These are phyloP conservation scores for Neoitamus cyanurus DNA, from an alignment of 2,888 invertebrate species.

Conservation along the genomic window DNA sequence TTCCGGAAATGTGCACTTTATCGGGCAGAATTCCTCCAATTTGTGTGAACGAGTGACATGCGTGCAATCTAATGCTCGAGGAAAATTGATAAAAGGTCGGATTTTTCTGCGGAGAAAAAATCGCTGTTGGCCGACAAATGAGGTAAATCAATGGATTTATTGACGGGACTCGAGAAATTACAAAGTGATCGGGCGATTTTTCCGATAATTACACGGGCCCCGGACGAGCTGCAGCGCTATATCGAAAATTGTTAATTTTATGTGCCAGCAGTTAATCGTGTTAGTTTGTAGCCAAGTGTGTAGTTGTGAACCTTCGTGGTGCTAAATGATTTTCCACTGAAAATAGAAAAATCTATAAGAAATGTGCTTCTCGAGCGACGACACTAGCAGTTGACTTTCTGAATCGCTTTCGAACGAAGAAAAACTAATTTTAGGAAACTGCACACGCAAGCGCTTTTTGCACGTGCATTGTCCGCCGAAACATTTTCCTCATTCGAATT, in stretches of 20 bases:
- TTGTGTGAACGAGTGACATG: slow-evolving; percentile 29
- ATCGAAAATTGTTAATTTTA: not conserved
- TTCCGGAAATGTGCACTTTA: not conserved
- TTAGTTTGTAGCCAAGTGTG: not conserved
- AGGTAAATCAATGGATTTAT: not conserved
- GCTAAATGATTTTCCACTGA: slow-evolving; percentile 11
- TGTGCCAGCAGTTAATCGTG: not conserved
- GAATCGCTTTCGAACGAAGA: not conserved
- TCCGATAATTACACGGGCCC: not conserved
- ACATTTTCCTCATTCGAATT: not conserved
- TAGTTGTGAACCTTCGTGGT: not conserved
- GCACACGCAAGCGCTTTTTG: slow-evolving; percentile 20
- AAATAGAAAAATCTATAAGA: slow-evolving; percentile 28
- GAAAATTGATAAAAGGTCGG: not conserved
- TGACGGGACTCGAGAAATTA: not conserved
- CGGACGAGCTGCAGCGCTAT: not conserved
- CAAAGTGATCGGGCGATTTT: not conserved
- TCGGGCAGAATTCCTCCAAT: not conserved
- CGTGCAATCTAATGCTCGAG: not conserved
- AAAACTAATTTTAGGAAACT: slow-evolving; percentile 14
- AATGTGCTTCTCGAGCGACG: not conserved
- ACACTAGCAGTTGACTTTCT: not conserved
- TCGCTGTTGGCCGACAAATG: not conserved
- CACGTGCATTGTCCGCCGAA: not conserved
- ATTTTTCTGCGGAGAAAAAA: not conserved